A percentile compares a stretch with the other conserved stretches of the same genome.
phyloP scores from a whole-genome alignment of 1,140 invertebrate species.

The Muscidifurax raptorellus region DNA sequence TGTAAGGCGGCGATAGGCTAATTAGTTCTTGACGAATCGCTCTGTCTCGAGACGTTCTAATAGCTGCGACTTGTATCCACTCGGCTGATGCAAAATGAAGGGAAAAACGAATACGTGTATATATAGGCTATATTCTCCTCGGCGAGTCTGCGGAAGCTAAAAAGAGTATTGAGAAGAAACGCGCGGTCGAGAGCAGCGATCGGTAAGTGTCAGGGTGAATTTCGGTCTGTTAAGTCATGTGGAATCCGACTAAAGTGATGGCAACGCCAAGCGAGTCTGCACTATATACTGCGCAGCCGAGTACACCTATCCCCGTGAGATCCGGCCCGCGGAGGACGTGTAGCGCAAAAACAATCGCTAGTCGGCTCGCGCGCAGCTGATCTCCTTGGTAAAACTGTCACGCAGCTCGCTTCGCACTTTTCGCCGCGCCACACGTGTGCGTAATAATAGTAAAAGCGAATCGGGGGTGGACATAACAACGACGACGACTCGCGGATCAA shows the following conservation, averaged over 20 bases:
- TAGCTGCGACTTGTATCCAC: constrained; percentile 42
- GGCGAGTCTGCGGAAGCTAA: no score
- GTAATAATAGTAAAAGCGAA: constrained; percentile 67
- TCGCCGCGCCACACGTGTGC: constrained; percentile 52
- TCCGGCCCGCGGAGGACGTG: constrained; percentile 10
- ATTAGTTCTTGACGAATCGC: constrained; percentile 61
- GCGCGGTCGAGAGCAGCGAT: neutral
- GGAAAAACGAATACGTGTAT: neutral
- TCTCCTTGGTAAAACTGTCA: neutral
- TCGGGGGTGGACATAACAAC: constrained; percentile 50
- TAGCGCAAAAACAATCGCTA: constrained; percentile 1
- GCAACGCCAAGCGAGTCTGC: neutral
- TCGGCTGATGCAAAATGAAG: neutral
- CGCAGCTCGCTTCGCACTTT: neutral
- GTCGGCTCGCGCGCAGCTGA: neutral
- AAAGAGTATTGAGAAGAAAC: constrained; percentile 20
- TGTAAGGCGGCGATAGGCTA: constrained; percentile 58
- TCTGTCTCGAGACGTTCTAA: constrained; percentile 19
- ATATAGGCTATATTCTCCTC: no score
- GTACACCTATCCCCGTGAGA: neutral
- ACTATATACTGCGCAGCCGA: neutral
- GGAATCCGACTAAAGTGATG: constrained; percentile 48
- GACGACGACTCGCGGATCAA: constrained; percentile 44
- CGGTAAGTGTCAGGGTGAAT: constrained; percentile 46
- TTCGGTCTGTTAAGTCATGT: constrained; percentile 42